These are phyloP conservation scores for Nephrocerus scutellatus DNA, from an alignment of 2,888 invertebrate species.

Conservation along the genomic window DNA sequence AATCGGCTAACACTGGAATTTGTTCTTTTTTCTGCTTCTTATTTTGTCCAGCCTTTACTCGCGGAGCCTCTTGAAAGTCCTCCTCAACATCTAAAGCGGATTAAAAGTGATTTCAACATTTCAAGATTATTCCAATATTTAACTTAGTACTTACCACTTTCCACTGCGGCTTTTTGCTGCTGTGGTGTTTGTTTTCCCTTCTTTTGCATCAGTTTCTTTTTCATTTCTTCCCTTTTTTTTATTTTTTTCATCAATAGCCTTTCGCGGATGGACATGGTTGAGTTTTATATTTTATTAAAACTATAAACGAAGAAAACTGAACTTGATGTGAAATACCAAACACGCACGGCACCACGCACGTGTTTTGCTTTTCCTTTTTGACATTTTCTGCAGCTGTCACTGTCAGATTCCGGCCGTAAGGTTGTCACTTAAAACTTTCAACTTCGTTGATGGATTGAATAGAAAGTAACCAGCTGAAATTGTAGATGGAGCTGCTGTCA, in stretches of 20 bases:
- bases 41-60: constrained; percentile 22
- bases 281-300: no score
- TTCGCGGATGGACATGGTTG: constrained; percentile 51
- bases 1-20: constrained; percentile 31
- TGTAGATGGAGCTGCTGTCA: no score
- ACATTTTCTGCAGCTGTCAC: no score
- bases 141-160: constrained; percentile 26
- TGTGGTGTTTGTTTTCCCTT: constrained; percentile 44
- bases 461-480: no score
- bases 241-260: constrained; percentile 71
- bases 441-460: no score
- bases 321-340: no score
- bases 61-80: constrained; percentile 33
- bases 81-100: constrained; percentile 26
- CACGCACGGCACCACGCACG: no score
- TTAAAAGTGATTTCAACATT: background rate
- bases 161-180: no score
- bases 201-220: constrained; percentile 57
- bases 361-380: no score
- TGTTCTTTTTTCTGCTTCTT: constrained; percentile 29
- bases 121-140: background rate
- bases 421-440: no score
- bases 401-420: no score
- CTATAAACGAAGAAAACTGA: no score
- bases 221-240: constrained; percentile 68